These are phyloP conservation scores for Regulus satrapa DNA, from an alignment of 2,113 vertebrate species.

Conservation along the genomic window DNA sequence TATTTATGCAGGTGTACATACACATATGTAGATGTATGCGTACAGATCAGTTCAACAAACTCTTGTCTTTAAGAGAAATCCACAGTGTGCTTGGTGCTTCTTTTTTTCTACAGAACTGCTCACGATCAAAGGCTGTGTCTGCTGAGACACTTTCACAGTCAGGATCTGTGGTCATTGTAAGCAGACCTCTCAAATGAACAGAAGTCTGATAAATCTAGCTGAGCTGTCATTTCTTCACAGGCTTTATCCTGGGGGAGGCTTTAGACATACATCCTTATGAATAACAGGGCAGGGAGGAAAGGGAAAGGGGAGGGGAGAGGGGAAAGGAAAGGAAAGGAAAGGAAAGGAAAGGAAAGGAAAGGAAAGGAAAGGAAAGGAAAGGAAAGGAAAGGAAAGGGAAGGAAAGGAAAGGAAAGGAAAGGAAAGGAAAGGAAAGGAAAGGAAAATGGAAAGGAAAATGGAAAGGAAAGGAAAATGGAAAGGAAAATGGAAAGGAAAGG, in stretches of 20 bases:
- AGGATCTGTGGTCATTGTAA: not conserved
- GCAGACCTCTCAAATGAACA: not conserved
- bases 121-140: not conserved
- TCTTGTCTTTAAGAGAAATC: not conserved
- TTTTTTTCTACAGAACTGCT: not conserved
- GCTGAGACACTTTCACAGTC: not conserved
- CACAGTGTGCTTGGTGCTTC: not conserved
- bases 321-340: not conserved
- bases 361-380: not conserved
- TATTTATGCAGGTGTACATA: not conserved
- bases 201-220: not conserved
- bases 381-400: too few species aligned
- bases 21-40: too few species aligned
- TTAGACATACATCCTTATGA: not conserved
- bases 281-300: too few species aligned
- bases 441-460: too few species aligned
- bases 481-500: accelerated
- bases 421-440: not conserved
- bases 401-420: too few species aligned
- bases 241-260: not conserved
- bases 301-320: too few species aligned
- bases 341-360: not conserved
- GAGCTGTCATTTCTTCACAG: not conserved
- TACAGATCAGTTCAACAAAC: not conserved
- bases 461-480: too few species aligned